phyloP scores from a whole-genome alignment of 2,797 vertebrate species.

The Brachyrhaphis roseni region DNA sequence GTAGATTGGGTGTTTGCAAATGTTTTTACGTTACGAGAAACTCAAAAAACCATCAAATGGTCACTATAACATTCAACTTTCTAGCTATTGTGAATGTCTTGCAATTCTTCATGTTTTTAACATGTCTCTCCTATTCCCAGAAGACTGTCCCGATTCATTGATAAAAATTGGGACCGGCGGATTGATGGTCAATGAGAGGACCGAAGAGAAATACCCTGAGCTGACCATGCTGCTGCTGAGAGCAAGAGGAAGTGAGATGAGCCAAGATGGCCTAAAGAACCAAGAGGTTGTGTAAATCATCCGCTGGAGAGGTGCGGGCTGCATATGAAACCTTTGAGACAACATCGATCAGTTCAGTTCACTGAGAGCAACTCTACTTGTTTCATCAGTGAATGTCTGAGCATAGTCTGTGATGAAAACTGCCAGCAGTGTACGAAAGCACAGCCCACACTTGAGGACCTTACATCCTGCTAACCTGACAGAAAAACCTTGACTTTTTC shows the following conservation, averaged over 20 bases:
- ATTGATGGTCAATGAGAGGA: conserved; percentile 1
- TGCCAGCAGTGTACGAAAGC: neutral
- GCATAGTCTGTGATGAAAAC: conserved; percentile 19
- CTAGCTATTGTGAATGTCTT: neutral
- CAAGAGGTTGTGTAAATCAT: conserved; percentile 17
- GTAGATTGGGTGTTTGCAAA: neutral
- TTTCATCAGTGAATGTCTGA: conserved; percentile 1
- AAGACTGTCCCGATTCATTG: conserved; percentile 10
- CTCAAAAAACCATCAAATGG: neutral
- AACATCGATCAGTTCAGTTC: conserved; percentile 2
- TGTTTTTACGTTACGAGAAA: neutral
- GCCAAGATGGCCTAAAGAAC: conserved; percentile 5
- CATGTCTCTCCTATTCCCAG: conserved; percentile 21
- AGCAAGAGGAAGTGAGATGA: conserved; percentile 14
- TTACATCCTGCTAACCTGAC: neutral
- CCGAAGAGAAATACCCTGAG: conserved; percentile 19
- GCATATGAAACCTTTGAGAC: neutral
- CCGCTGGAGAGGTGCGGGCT: neutral
- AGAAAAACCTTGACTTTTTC: conserved; percentile 3
- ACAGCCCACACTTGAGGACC: conserved; percentile 10
- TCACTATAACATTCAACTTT: neutral
- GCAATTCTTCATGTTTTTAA: conserved; percentile 10
- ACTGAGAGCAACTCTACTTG: conserved; percentile 4
- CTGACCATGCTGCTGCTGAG: conserved; percentile 10
- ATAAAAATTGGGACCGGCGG: conserved; percentile 2